Percentiles rank a stretch among this genome's conserved stretches.
Conservation (phyloP, 2,113 vertebrate species). For the Coryphaenoides rupestris region DNA sequence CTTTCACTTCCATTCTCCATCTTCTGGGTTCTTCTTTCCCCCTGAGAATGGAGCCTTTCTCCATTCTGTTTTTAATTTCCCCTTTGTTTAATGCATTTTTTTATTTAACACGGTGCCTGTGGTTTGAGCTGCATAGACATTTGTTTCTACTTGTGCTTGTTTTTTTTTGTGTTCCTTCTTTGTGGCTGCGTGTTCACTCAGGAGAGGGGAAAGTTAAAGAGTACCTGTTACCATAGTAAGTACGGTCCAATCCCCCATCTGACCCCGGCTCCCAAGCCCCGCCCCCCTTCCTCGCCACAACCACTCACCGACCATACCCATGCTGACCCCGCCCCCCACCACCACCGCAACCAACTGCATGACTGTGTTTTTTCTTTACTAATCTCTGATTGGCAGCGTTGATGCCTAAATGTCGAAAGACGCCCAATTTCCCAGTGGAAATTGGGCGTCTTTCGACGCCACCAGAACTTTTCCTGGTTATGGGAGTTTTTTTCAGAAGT, state of each 20-base stretch:
- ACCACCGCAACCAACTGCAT: slow-evolving; percentile 45
- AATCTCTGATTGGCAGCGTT: slow-evolving; percentile 30
- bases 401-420: slow-evolving; percentile 11
- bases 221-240: slow-evolving; percentile 99
- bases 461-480: slow-evolving; percentile 39
- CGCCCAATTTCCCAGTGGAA: background rate
- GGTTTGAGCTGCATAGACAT: slow-evolving; percentile 91
- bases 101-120: slow-evolving; percentile 84
- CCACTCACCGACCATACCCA: slow-evolving; percentile 67
- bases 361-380: slow-evolving; percentile 51
- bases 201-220: slow-evolving; percentile 99
- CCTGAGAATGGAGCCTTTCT: slow-evolving; percentile 58
- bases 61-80: slow-evolving; percentile 39
- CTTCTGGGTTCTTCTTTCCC: slow-evolving; percentile 62
- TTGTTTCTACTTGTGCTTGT: slow-evolving; percentile 96
- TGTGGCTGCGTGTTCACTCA: slow-evolving; percentile 95
- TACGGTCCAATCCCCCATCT: slow-evolving; percentile 86
- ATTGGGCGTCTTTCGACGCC: slow-evolving; percentile 24
- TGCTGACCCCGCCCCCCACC: slow-evolving; percentile 2
- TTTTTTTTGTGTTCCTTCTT: slow-evolving; percentile 87
- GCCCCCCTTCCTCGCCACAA: slow-evolving; percentile 50
- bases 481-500: slow-evolving; percentile 57
- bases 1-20: slow-evolving; percentile 74
- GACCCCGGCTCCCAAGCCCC: slow-evolving; percentile 67
- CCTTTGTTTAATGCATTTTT: slow-evolving; percentile 32